Percentiles rank a stretch among this genome's conserved stretches.
These are phyloP conservation scores for Melipona quadrifasciata DNA, from an alignment of 1,140 invertebrate species.

Conservation along the genomic window DNA sequence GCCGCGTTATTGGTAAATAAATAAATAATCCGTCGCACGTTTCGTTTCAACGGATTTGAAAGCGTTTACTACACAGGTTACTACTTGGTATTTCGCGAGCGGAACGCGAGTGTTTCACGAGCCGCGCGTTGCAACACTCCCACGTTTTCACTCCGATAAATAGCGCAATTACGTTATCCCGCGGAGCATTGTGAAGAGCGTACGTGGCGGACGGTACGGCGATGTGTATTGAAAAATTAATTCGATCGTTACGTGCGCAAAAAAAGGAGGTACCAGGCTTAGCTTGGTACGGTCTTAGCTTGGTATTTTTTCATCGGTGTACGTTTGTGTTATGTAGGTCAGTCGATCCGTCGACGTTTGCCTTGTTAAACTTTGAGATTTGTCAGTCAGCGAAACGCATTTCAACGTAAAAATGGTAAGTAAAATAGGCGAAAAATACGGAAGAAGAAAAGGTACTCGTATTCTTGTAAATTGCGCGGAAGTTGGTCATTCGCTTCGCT, in stretches of 20 bases:
- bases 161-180: slow-evolving; percentile 37
- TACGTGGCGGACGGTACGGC: neutral
- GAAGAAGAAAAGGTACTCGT: no score
- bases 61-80: no score
- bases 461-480: neutral
- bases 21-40: neutral
- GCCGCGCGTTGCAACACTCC: slow-evolving; percentile 12
- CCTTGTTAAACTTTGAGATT: neutral
- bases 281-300: neutral
- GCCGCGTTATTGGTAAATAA: slow-evolving; percentile 47
- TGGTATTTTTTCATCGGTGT: neutral
- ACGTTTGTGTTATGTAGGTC: neutral
- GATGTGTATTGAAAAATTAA: neutral
- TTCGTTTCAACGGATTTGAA: neutral
- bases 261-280: no score
- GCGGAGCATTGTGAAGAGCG: neutral
- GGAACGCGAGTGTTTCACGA: neutral
- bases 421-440: neutral
- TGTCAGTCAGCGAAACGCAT: neutral
- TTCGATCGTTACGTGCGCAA: neutral
- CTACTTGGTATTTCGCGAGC: neutral
- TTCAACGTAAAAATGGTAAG: neutral
- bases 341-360: neutral
- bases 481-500: neutral
- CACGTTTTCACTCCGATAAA: slow-evolving; percentile 36